Conservation (phyloP, 2,797 vertebrate species). For the Luscinia megarhynchos region DNA sequence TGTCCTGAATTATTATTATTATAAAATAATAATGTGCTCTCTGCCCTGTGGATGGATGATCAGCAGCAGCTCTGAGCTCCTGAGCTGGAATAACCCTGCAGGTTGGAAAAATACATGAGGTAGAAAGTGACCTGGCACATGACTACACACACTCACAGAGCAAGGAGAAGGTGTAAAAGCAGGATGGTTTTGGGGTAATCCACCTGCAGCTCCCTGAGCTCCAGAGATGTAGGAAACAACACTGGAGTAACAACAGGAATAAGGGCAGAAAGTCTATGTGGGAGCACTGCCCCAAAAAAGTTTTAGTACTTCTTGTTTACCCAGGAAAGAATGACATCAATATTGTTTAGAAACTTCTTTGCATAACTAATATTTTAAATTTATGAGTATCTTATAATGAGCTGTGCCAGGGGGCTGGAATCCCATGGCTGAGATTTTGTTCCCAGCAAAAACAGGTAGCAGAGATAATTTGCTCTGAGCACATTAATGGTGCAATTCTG, state of each 20-base stretch:
- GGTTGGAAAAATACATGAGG: not conserved
- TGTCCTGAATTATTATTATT: not conserved
- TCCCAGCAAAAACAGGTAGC: not conserved
- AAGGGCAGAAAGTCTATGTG: accelerated
- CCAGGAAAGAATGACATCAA: not conserved
- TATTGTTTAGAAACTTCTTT: not conserved
- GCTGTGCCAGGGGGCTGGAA: not conserved
- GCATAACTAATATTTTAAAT: not conserved
- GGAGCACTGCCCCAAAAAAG: not conserved
- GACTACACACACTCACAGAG: accelerated
- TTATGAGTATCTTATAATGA: not conserved
- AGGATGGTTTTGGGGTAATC: not conserved
- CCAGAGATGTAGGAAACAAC: accelerated
- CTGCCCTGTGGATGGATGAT: not conserved
- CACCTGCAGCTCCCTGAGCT: not conserved
- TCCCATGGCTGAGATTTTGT: not conserved
- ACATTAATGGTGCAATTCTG: not conserved
- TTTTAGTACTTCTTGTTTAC: not conserved
- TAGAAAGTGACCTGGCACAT: not conserved
- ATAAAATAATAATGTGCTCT: not conserved
- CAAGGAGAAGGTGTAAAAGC: not conserved
- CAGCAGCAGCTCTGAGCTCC: not conserved
- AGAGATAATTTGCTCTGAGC: not conserved
- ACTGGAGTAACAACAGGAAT: not conserved
- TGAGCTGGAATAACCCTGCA: not conserved